Evolutionary conservation across 2,797 vertebrate genomes (phyloP).

Genomic region (Cynodonichthys magdalenae): DNA sequence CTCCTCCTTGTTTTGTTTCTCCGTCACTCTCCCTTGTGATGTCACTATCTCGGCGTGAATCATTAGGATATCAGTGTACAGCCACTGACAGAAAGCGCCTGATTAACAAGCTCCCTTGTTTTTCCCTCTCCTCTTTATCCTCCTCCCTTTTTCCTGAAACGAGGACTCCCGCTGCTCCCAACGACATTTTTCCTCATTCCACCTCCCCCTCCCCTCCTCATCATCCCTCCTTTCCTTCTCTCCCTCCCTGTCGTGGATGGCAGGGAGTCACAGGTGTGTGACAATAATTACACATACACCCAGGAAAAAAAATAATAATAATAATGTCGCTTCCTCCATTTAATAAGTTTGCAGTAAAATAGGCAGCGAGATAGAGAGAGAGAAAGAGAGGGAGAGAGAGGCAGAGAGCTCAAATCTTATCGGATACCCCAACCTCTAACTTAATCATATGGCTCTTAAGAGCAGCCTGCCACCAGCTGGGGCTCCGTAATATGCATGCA

Average conservation of each 20-base stretch:
- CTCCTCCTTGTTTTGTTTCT: constrained; percentile 43
- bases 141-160: constrained; percentile 71
- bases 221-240: constrained; percentile 69
- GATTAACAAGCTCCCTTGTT: constrained; percentile 82
- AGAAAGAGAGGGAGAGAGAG: constrained; percentile 37
- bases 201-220: constrained; percentile 46
- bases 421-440: constrained; percentile 96
- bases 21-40: constrained; percentile 68
- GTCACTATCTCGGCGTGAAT: constrained; percentile 78
- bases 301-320: constrained; percentile 77
- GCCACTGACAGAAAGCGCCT: constrained; percentile 81
- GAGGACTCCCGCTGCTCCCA: constrained; percentile 81
- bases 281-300: constrained; percentile 97
- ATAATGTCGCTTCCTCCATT: constrained; percentile 95
- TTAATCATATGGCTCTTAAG: constrained; percentile 99
- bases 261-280: constrained; percentile 96
- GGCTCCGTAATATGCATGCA: constrained; percentile 97
- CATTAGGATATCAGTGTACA: constrained; percentile 83
- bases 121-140: constrained; percentile 71
- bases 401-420: constrained; percentile 89
- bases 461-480: constrained; percentile 96
- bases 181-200: constrained; percentile 73
- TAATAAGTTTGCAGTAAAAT: constrained; percentile 98
- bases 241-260: constrained; percentile 80
- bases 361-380: constrained; percentile 81